Evolutionary conservation across 2,113 vertebrate species (phyloP).

Genomic region (Malurus cyaneus): DNA sequence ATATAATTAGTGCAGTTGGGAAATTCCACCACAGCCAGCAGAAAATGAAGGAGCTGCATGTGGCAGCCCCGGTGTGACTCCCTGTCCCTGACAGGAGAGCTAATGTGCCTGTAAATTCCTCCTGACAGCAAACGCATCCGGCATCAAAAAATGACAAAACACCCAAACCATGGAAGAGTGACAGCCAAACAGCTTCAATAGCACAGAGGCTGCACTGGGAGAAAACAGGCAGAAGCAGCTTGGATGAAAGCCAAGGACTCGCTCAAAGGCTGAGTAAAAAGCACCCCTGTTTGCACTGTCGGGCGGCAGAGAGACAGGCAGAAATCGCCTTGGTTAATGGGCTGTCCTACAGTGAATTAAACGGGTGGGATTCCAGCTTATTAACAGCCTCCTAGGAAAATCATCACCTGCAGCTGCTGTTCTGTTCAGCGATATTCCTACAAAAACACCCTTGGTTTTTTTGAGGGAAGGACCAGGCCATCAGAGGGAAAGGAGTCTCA

Average conservation of each 20-base stretch:
- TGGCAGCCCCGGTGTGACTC: neutral
- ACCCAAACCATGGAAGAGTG: constrained; percentile 59
- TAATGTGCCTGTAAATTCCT: constrained; percentile 70
- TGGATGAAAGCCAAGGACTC: constrained; percentile 12
- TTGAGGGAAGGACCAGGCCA: neutral
- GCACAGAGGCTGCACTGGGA: neutral
- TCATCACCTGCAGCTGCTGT: neutral
- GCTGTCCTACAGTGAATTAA: constrained; percentile 14
- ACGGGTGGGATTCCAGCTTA: neutral
- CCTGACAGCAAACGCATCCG: constrained; percentile 60
- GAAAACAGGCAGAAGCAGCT: constrained; percentile 28
- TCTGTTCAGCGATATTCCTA: neutral
- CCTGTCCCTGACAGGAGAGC: constrained; percentile 28
- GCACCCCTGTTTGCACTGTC: neutral
- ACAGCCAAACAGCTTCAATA: constrained; percentile 58
- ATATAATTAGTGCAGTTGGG: constrained; percentile 53
- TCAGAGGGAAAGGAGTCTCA: neutral
- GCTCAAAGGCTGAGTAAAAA: neutral
- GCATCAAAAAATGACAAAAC: constrained; percentile 65
- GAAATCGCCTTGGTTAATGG: neutral
- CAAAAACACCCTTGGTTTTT: neutral
- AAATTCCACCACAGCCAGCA: constrained; percentile 35
- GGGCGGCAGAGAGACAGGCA: neutral
- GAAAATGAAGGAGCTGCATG: constrained; percentile 38
- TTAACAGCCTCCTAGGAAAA: neutral